These are phyloP conservation scores for Xanthostigma xanthostigma DNA, from an alignment of 2,888 invertebrate genomes.

Conservation along the genomic window DNA sequence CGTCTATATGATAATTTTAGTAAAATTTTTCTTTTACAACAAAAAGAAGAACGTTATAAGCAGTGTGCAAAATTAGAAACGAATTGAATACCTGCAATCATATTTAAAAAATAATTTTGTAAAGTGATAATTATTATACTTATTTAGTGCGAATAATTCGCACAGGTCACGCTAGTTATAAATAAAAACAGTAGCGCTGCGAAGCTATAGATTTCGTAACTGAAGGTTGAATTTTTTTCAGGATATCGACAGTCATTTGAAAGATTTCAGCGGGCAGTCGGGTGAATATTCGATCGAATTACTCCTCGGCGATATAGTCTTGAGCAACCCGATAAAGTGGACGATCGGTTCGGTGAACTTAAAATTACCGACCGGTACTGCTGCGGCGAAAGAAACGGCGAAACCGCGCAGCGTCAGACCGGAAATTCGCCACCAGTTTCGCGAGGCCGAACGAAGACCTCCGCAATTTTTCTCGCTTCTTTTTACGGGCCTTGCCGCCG, in stretches of 20 bases:
- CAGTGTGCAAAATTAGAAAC: too few relatives aligned
- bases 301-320: conserved; percentile 80
- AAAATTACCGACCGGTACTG: conserved; percentile 36
- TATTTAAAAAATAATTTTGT: too few relatives aligned
- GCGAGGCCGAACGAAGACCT: conserved; percentile 83
- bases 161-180: too few relatives aligned
- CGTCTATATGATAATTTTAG: too few relatives aligned
- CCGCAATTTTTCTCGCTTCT: conserved; percentile 74
- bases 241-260: conserved; percentile 66
- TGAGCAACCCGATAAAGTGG: conserved; percentile 85
- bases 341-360: conserved; percentile 60
- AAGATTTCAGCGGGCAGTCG: conserved; percentile 59
- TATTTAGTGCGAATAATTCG: too few relatives aligned
- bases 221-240: conserved; percentile 19
- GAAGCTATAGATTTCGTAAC: neutral
- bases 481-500: conserved; percentile 71
- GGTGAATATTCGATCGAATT: conserved; percentile 71
- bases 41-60: too few relatives aligned
- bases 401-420: conserved; percentile 34
- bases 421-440: conserved; percentile 69
- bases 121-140: too few relatives aligned
- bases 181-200: neutral
- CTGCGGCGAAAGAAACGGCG: conserved; percentile 16
- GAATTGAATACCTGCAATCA: too few relatives aligned
- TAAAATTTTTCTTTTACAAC: too few relatives aligned